phyloP scores from a whole-genome alignment of 92 coral and sea anemone genomes.

The Nematostella vectensis region DNA sequence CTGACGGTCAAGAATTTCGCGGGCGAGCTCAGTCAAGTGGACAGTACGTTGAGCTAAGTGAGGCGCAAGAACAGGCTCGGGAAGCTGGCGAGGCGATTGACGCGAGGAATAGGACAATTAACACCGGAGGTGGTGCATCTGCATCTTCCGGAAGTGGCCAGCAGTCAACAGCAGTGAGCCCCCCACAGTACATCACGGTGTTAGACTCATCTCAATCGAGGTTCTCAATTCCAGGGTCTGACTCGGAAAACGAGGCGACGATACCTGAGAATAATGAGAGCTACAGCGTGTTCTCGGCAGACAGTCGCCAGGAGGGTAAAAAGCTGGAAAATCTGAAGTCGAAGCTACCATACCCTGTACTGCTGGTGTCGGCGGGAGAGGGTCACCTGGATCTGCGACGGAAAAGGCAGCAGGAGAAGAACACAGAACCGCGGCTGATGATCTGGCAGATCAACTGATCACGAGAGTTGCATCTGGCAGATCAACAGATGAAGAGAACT shows the following conservation, averaged over 20 bases:
- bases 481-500: background rate
- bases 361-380: constrained; percentile 90
- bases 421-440: constrained; percentile 69
- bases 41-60: constrained; percentile 41
- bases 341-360: constrained; percentile 75
- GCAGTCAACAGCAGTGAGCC: background rate
- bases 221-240: constrained; percentile 7
- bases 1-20: constrained; percentile 20
- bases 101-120: background rate
- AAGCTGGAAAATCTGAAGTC: constrained; percentile 63
- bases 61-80: constrained; percentile 35
- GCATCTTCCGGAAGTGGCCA: background rate
- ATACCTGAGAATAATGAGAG: constrained; percentile 15
- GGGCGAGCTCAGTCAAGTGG: constrained; percentile 32
- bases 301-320: constrained; percentile 14
- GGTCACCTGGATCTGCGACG: constrained; percentile 89
- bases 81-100: constrained; percentile 34
- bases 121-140: background rate
- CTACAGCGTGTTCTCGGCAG: constrained; percentile 33
- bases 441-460: constrained; percentile 79
- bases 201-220: background rate
- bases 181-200: constrained; percentile 13
- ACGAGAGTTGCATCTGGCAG: background rate
- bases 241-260: constrained; percentile 24
- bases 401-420: constrained; percentile 57